These are phyloP conservation scores for Drosophila tsacasi DNA, from an alignment of 1,140 invertebrate genomes.

Conservation along the genomic window DNA sequence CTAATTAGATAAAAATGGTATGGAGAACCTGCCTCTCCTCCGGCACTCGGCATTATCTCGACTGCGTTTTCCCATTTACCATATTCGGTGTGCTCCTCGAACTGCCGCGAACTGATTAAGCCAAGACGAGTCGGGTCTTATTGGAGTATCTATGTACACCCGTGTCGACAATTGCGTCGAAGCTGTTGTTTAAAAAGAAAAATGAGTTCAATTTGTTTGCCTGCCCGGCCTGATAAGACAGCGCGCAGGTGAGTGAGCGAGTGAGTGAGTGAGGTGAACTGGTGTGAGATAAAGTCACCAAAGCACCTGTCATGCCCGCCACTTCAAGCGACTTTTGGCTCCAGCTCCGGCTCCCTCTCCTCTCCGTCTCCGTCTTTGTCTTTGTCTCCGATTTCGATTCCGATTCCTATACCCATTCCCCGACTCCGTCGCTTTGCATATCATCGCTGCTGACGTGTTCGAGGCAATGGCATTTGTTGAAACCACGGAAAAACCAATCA, in stretches of 20 bases:
- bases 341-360: not conserved
- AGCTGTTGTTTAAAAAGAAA: constrained; percentile 74
- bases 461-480: constrained; percentile 41
- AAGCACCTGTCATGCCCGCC: constrained; percentile 43
- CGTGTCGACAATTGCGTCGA: constrained; percentile 72
- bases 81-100: constrained; percentile 65
- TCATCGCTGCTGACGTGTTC: constrained; percentile 45
- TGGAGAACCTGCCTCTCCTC: constrained; percentile 28
- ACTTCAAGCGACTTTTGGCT: constrained; percentile 31
- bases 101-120: constrained; percentile 68
- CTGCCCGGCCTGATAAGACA: constrained; percentile 48
- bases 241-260: constrained; percentile 13
- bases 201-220: constrained; percentile 83
- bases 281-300: constrained; percentile 45
- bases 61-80: constrained; percentile 74
- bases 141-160: constrained; percentile 62
- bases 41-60: constrained; percentile 50
- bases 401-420: not conserved
- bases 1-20: constrained; percentile 83
- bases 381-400: not conserved
- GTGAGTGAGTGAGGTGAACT: constrained; percentile 9
- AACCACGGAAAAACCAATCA: constrained; percentile 60
- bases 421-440: constrained; percentile 57
- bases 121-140: constrained; percentile 68
- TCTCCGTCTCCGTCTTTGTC: not conserved